A percentile compares a stretch with the other conserved stretches of the same genome.
These are phyloP conservation scores for Germaria angustata DNA, from an alignment of 2,888 invertebrate species.

Conservation along the genomic window DNA sequence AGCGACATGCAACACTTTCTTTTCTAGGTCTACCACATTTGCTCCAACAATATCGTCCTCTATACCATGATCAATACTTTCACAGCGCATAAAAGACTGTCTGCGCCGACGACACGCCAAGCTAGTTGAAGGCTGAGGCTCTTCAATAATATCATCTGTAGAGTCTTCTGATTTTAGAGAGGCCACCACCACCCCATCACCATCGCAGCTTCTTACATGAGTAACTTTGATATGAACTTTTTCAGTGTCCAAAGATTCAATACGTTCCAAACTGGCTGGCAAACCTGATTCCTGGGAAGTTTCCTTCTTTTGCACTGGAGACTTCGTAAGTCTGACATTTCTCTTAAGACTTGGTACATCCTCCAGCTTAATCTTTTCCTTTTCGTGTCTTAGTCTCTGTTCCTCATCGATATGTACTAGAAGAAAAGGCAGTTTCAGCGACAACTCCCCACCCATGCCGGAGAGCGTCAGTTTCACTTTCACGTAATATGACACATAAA, in stretches of 20 bases:
- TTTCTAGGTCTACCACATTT: slow-evolving; percentile 7
- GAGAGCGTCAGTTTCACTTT: slow-evolving; percentile 91
- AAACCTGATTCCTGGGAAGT: background rate
- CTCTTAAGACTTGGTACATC: slow-evolving; percentile 73
- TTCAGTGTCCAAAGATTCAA: slow-evolving; percentile 74
- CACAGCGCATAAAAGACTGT: slow-evolving; percentile 74
- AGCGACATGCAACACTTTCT: slow-evolving; percentile 48
- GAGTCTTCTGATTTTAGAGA: background rate
- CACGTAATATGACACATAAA: slow-evolving; percentile 94
- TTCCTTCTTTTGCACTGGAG: background rate
- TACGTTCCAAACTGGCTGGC: slow-evolving; percentile 70
- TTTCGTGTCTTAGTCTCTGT: slow-evolving; percentile 60
- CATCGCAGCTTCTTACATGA: slow-evolving; percentile 41
- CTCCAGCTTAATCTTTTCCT: slow-evolving; percentile 68
- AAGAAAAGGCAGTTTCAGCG: slow-evolving; percentile 89
- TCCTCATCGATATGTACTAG: slow-evolving; percentile 83
- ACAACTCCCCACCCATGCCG: slow-evolving; percentile 89
- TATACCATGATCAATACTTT: slow-evolving; percentile 75
- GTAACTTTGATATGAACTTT: slow-evolving; percentile 69
- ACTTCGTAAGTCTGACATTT: slow-evolving; percentile 63
- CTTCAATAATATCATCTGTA: slow-evolving; percentile 34
- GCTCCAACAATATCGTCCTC: slow-evolving; percentile 70
- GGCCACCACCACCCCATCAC: background rate
- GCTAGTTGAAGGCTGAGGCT: slow-evolving; percentile 24
- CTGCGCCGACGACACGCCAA: slow-evolving; percentile 68